Evolutionary conservation across 2,888 invertebrate species (phyloP).

Genomic region (Rotaria sp.): DNA sequence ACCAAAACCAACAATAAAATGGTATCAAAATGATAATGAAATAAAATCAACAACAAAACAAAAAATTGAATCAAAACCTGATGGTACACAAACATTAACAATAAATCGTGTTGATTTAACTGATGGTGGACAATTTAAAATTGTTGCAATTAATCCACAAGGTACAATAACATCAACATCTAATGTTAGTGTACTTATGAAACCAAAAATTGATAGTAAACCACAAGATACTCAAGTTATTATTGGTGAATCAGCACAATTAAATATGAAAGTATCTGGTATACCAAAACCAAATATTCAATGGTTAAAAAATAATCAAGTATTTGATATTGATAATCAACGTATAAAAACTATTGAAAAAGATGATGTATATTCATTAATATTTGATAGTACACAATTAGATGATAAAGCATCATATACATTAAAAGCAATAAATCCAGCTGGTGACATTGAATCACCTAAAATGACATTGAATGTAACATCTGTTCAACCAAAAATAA

Average conservation of each 20-base stretch:
- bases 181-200: conserved; percentile 32
- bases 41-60: conserved; percentile 36
- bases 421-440: conserved; percentile 40
- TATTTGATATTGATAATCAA: conserved; percentile 22
- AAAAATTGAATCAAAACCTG: conserved; percentile 41
- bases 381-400: conserved; percentile 30
- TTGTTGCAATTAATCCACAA: conserved; percentile 33
- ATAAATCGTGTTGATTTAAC: conserved; percentile 36
- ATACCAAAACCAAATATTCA: conserved; percentile 34
- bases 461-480: conserved; percentile 32
- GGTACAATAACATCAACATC: conserved; percentile 30
- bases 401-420: conserved; percentile 39
- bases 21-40: conserved; percentile 58
- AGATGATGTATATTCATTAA: background rate
- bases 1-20: conserved; percentile 76
- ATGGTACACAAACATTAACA: conserved; percentile 26
- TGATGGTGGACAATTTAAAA: conserved; percentile 34
- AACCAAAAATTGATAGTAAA: conserved; percentile 34
- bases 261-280: conserved; percentile 29
- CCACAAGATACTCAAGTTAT: background rate
- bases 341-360: background rate
- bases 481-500: background rate
- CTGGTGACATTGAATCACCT: conserved; percentile 37
- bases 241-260: conserved; percentile 23
- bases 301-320: conserved; percentile 34